Evolutionary conservation across 2,888 invertebrate species (phyloP).

Genomic region (Epinotia brunnichana): DNA sequence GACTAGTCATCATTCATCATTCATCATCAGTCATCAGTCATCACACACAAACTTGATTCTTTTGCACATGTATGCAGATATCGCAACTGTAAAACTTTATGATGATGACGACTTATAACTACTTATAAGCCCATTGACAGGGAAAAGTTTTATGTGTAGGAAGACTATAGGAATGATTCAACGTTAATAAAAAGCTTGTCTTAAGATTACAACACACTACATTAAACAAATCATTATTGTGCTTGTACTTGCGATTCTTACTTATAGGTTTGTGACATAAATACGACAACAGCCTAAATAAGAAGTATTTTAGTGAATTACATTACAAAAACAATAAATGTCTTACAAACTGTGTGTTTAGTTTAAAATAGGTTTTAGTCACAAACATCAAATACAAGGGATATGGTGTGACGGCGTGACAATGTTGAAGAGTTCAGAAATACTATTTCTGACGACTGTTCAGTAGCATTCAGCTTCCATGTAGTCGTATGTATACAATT

Average conservation of each 20-base stretch:
- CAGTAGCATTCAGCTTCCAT: no score
- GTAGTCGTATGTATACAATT: no score
- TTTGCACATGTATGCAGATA: neutral
- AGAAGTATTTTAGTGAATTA: conserved; percentile 26
- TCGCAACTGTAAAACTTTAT: neutral
- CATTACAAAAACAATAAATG: neutral
- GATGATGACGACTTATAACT: neutral
- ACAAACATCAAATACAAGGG: neutral
- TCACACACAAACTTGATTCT: neutral
- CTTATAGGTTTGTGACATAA: conserved; percentile 21
- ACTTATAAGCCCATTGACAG: no score
- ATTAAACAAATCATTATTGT: conserved; percentile 27
- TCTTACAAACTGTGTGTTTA: neutral
- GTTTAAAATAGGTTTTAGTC: neutral
- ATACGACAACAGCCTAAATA: conserved; percentile 13
- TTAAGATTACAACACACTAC: conserved; percentile 4
- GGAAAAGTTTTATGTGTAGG: neutral
- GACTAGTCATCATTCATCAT: neutral
- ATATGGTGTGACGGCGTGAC: neutral
- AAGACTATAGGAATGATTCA: conserved; percentile 35
- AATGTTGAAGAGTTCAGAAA: neutral
- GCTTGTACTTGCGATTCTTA: conserved; percentile 22
- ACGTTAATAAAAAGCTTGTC: conserved; percentile 7
- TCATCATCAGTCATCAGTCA: neutral
- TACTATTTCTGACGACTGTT: no score